These are phyloP conservation scores for Gopherus evgoodei DNA, from an alignment of 2,113 vertebrate species.

Conservation along the genomic window DNA sequence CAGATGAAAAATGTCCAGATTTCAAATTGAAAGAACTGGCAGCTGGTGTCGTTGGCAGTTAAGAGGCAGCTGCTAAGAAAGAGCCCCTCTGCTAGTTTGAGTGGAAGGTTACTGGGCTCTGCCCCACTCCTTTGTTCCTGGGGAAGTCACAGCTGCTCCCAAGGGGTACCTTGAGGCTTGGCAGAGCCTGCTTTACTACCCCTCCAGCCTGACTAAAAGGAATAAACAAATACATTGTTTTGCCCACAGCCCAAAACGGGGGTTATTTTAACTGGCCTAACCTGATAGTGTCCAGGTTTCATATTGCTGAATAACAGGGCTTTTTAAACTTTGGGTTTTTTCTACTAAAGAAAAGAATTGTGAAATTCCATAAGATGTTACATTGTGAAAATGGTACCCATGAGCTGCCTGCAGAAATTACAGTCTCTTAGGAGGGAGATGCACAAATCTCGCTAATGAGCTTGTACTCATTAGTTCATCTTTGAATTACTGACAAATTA, in stretches of 20 bases:
- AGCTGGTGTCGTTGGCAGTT: not conserved
- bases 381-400: not conserved
- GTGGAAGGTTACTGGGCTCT: not conserved
- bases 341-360: not conserved
- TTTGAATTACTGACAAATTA: not conserved
- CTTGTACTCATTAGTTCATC: not conserved
- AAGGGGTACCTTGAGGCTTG: not conserved
- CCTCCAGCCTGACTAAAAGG: not conserved
- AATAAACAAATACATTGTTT: not conserved
- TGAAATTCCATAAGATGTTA: not conserved
- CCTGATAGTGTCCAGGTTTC: not conserved
- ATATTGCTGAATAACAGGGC: not conserved
- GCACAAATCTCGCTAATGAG: not conserved
- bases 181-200: not conserved
- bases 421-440: not conserved
- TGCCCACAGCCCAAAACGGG: not conserved
- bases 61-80: not conserved
- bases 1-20: not conserved
- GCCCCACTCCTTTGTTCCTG: rapidly evolving
- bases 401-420: not conserved
- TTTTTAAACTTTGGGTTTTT: not conserved
- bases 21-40: rapidly evolving
- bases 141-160: not conserved
- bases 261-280: not conserved
- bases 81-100: not conserved